Percentiles rank a stretch among this genome's conserved stretches.
These are phyloP conservation scores for Serinus canaria DNA, from an alignment of 2,113 vertebrate genomes.

Conservation along the genomic window DNA sequence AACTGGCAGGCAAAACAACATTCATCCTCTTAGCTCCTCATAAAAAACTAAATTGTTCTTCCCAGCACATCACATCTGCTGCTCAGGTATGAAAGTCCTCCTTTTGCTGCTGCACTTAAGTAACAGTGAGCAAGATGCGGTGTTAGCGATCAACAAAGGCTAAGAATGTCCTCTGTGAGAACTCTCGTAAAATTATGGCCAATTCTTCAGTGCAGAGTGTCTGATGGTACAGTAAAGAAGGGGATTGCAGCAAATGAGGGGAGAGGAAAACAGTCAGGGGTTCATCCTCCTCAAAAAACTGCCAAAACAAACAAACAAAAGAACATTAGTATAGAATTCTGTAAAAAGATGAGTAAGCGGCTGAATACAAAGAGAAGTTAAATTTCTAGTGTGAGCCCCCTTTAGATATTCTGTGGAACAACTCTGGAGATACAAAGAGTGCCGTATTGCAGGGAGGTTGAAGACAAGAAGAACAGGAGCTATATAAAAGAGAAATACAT, in stretches of 20 bases:
- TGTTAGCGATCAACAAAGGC: neutral
- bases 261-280: neutral
- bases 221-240: neutral
- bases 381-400: neutral
- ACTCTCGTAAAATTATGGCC: neutral
- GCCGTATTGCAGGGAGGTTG: neutral
- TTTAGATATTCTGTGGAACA: neutral
- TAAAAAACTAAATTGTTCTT: neutral
- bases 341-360: neutral
- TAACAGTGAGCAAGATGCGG: accelerated
- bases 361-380: neutral
- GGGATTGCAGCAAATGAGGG: neutral
- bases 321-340: neutral
- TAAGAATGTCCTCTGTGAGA: neutral
- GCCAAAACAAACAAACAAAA: neutral
- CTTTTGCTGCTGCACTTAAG: neutral
- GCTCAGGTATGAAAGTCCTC: neutral
- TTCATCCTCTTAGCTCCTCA: neutral
- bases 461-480: neutral
- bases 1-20: neutral
- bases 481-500: accelerated
- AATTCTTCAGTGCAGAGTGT: neutral
- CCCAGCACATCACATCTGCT: neutral
- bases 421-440: neutral
- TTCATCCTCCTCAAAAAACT: neutral